Base-by-base conservation (phyloP, 2,888 invertebrate genomes). In the Tetanocera ferruginea region DNA sequence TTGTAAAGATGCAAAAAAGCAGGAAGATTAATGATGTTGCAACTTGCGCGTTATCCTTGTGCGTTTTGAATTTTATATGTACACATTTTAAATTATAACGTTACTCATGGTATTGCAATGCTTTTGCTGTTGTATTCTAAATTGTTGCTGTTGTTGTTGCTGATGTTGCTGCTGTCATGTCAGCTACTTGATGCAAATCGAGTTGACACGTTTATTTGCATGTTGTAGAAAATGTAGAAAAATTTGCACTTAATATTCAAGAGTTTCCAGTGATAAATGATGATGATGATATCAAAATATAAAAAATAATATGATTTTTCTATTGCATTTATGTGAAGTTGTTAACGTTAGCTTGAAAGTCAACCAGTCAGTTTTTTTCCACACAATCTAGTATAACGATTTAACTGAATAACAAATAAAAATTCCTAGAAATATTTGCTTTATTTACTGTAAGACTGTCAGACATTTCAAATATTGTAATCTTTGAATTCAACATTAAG, bases 81-180 rank as follows among this genome's bases (percentile, higher is more conserved):
- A 55, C 23, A 19, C 19, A 19, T 19, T 55, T 55, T 23, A 23
- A 55, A 55, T 55, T 55, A 19, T 19, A 55, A 55, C 43, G 43
- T 43, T 43, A 43, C 43, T 43, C 43, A 43, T 43, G 43, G 11
- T 43, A 11, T 43, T 43, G 43, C 43, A 43, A 43, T 43, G 14
- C 43, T 43, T 43, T 6, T 43, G 11, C 43, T 43, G 1, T 43
- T 43, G 14, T 43, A 43, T 2, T 43, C 11, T 43, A 43, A 43
- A 43, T 11, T 43, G 17, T 31, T 31, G 17, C 17, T 52, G 51
- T 25, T 49, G 25, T 23, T 49, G 49, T 6, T 70, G 23, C 5
- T 70, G 31, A 28, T 52, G 70, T 28, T 70, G 70, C 31, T 52
- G 28, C 51, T 70, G 52, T 70, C 52, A 52, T 70, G 70, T 70